Conservation (phyloP, 2,888 invertebrate species). For the Anthoptus insignis region DNA sequence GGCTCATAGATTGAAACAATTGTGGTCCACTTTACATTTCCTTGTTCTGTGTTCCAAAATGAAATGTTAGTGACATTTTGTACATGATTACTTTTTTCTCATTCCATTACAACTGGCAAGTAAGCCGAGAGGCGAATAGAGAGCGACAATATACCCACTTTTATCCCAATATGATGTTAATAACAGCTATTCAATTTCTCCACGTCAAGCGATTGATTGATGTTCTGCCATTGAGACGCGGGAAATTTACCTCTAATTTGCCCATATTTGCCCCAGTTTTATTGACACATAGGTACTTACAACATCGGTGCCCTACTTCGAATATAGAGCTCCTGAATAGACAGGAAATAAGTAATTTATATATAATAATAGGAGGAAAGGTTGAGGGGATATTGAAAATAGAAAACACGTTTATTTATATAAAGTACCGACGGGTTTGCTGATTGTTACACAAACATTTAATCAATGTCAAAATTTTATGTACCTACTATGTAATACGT, state of each 20-base stretch:
- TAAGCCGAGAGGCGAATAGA: not conserved
- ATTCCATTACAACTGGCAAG: slow-evolving; percentile 4
- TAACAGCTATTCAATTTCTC: slow-evolving; percentile 43
- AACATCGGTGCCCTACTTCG: slow-evolving; percentile 6
- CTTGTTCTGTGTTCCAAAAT: too few relatives aligned
- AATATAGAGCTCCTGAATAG: slow-evolving; percentile 4
- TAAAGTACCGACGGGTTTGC: too few relatives aligned
- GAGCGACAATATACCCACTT: slow-evolving; percentile 20
- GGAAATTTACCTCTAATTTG: slow-evolving; percentile 63
- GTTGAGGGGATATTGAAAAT: not conserved
- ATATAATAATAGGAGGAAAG: slow-evolving; percentile 1
- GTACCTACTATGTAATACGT: too few relatives aligned
- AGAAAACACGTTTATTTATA: too few relatives aligned
- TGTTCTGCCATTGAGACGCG: slow-evolving; percentile 59
- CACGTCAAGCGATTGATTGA: slow-evolving; percentile 60
- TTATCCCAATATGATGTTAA: slow-evolving; percentile 40
- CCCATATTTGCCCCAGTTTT: slow-evolving; percentile 56
- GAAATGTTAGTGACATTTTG: too few relatives aligned
- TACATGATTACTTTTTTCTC: too few relatives aligned
- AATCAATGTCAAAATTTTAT: too few relatives aligned
- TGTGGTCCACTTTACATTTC: too few relatives aligned
- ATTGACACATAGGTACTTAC: slow-evolving; percentile 49
- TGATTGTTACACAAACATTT: too few relatives aligned
- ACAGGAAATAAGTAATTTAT: slow-evolving; percentile 8
- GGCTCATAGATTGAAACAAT: too few relatives aligned